Conservation (phyloP, 2,888 invertebrate species). For the Masnerella sp. region DNA sequence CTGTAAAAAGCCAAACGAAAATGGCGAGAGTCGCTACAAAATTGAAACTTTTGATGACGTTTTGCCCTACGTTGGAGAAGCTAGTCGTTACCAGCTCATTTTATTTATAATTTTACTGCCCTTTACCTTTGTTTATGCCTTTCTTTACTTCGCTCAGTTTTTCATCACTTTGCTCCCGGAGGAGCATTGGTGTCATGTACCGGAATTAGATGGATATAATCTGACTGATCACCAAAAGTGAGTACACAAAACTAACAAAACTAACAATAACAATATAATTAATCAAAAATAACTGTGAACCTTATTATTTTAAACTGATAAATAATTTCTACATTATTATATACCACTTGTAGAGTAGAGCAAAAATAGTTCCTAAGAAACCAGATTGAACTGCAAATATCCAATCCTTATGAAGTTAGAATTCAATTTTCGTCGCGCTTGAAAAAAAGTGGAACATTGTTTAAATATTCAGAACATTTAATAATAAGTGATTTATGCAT, state of each 20-base stretch:
- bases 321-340: no score
- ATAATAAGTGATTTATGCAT: constrained; percentile 19
- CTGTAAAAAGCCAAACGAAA: constrained; percentile 68
- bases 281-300: no score
- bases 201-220: constrained; percentile 69
- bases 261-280: no score
- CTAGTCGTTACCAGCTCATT: constrained; percentile 74
- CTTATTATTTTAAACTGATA: no score
- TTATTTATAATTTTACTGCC: constrained; percentile 74
- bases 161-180: constrained; percentile 74
- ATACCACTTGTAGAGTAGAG: no score
- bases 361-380: no score
- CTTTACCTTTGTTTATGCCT: constrained; percentile 75
- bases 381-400: no score
- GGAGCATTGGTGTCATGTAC: constrained; percentile 74
- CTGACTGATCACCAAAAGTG: constrained; percentile 72
- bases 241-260: no score
- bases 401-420: no score
- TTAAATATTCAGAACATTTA: constrained; percentile 40
- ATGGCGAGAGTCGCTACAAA: constrained; percentile 66
- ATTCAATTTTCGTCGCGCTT: constrained; percentile 21
- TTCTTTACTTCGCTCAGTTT: constrained; percentile 76
- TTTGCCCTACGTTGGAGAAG: constrained; percentile 74
- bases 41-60: constrained; percentile 76
- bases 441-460: constrained; percentile 18